Percentiles rank a stretch among this genome's conserved stretches.
phyloP scores from a whole-genome alignment of 2,797 vertebrate genomes.

The Oryzias sinensis region DNA sequence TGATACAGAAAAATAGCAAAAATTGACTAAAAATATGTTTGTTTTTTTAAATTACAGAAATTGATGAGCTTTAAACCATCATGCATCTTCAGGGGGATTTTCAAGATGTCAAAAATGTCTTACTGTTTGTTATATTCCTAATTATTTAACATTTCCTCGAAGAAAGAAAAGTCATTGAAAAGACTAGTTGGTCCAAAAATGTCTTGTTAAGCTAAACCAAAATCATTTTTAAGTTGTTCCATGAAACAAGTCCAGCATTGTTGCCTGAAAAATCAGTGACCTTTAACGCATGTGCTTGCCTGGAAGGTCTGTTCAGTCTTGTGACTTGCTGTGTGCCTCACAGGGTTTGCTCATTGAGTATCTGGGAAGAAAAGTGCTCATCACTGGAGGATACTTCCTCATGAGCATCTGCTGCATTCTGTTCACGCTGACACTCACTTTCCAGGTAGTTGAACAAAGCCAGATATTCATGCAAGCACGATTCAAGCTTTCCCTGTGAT shows the following conservation, averaged over 20 bases:
- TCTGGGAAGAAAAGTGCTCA: conserved; percentile 84
- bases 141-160: too few species aligned
- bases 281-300: background rate
- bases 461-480: background rate
- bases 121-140: too few species aligned
- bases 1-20: too few species aligned
- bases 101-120: too few species aligned
- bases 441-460: conserved; percentile 74
- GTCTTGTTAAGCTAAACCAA: background rate
- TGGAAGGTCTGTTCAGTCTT: conserved; percentile 23
- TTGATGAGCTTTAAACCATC: too few species aligned
- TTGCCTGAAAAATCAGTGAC: conserved; percentile 15
- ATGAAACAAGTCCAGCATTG: background rate
- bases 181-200: background rate
- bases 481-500: background rate
- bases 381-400: conserved; percentile 85
- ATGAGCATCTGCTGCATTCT: conserved; percentile 86
- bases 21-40: too few species aligned
- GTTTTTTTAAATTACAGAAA: too few species aligned
- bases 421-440: conserved; percentile 83
- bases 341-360: conserved; percentile 86
- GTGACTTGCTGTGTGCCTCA: conserved; percentile 56
- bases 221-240: background rate
- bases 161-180: too few species aligned
- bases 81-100: too few species aligned